These are phyloP conservation scores for Madoqua kirkii DNA, from an alignment of 2,113 vertebrate species.

Conservation along the genomic window DNA sequence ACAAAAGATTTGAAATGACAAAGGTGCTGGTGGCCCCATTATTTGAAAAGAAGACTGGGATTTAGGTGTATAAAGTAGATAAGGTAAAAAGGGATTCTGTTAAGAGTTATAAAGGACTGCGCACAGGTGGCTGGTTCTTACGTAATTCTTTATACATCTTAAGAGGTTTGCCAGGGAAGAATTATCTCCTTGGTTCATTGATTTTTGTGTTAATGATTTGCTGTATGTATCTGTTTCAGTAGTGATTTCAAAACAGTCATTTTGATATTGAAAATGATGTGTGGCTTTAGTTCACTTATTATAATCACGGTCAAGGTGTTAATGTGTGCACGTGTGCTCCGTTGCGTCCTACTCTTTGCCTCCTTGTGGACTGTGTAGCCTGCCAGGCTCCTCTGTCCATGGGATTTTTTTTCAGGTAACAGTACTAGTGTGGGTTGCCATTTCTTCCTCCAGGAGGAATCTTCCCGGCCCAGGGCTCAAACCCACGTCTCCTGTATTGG, in stretches of 20 bases:
- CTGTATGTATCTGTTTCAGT: not conserved
- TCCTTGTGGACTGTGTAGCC: not conserved
- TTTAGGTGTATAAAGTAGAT: not conserved
- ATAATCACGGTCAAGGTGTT: not conserved
- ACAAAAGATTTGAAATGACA: not conserved
- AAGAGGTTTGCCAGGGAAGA: slow-evolving; percentile 11
- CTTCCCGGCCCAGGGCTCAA: not conserved
- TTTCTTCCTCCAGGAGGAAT: not conserved
- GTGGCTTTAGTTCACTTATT: not conserved
- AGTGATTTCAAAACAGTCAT: slow-evolving; percentile 24
- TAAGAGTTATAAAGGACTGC: not conserved
- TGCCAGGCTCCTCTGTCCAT: not conserved
- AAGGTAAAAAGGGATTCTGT: not conserved
- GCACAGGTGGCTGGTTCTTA: not conserved
- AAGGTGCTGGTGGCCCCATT: not conserved
- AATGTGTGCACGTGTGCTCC: not conserved
- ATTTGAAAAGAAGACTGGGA: slow-evolving; percentile 3
- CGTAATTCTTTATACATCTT: not conserved
- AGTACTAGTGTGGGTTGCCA: not conserved
- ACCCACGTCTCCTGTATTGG: not conserved
- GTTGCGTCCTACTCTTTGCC: not conserved
- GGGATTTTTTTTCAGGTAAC: not conserved
- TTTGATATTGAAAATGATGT: slow-evolving; percentile 18
- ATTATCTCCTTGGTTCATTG: not conserved
- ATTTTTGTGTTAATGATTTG: slow-evolving; percentile 31